Conservation (phyloP, 2,888 invertebrate genomes). For the Platycheirus rosarum region DNA sequence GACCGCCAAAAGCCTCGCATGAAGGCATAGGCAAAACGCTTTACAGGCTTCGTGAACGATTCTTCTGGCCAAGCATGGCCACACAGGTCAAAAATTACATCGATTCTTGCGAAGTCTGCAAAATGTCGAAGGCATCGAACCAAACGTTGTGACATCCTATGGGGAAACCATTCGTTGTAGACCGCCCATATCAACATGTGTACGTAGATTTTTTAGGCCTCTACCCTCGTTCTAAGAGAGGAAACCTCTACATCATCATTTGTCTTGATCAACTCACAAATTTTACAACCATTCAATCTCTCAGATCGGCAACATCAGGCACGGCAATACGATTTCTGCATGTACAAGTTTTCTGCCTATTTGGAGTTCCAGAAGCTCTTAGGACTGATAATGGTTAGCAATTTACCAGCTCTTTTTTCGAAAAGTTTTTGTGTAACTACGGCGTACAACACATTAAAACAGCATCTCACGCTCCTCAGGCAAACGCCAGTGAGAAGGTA, state of each 20-base stretch:
- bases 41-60: constrained; percentile 4
- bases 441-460: constrained; percentile 1
- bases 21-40: not conserved
- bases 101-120: not conserved
- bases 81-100: constrained; percentile 6
- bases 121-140: constrained; percentile 6
- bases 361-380: constrained; percentile 24
- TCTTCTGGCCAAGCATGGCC: constrained; percentile 25
- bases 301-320: not conserved
- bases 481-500: constrained; percentile 12
- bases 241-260: constrained; percentile 8
- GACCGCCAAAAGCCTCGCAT: constrained; percentile 13
- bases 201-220: constrained; percentile 9
- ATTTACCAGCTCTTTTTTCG: constrained; percentile 14
- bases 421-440: not conserved
- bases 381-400: constrained; percentile 41
- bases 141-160: not conserved
- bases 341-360: constrained; percentile 9
- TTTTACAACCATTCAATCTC: not conserved
- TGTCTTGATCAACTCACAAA: constrained; percentile 21
- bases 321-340: not conserved
- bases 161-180: constrained; percentile 15
- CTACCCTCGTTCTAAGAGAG: constrained; percentile 2
- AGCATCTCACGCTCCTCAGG: constrained; percentile 8
- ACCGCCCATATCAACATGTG: constrained; percentile 9